Percentiles rank a stretch among this genome's conserved stretches.
phyloP scores from a whole-genome alignment of 2,888 invertebrate species.

The Idaea aversata region DNA sequence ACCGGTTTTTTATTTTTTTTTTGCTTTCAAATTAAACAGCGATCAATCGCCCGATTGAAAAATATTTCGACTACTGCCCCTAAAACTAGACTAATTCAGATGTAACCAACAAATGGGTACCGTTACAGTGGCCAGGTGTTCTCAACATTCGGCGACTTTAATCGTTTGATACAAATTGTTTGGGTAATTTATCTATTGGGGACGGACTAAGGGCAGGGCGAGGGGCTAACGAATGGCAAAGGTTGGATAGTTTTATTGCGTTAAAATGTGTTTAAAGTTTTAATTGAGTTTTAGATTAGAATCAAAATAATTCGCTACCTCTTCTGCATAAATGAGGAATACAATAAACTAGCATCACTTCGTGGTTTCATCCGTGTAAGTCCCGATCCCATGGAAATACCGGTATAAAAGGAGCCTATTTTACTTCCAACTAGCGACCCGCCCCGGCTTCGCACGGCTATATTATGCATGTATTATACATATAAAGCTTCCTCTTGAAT shows the following conservation, averaged over 20 bases:
- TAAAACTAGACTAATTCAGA: not conserved
- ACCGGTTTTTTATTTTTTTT: no score
- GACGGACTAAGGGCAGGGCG: not conserved
- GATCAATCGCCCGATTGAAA: not conserved
- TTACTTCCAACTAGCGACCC: no score
- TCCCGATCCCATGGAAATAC: no score
- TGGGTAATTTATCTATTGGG: slow-evolving; percentile 22
- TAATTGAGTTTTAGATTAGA: not conserved
- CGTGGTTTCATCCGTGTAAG: no score
- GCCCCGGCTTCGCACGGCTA: no score
- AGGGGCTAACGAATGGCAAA: not conserved
- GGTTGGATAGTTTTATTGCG: not conserved
- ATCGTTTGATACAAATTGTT: slow-evolving; percentile 30
- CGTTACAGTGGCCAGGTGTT: slow-evolving; percentile 27
- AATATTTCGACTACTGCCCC: not conserved
- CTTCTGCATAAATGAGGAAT: no score
- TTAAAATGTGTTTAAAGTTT: not conserved
- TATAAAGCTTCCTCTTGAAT: no score
- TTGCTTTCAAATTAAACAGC: no score
- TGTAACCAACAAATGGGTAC: not conserved
- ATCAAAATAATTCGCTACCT: not conserved
- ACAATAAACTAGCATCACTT: no score
- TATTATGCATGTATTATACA: no score
- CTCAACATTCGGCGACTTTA: slow-evolving; percentile 26
- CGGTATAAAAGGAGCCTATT: no score